Evolutionary conservation across 2,888 invertebrate genomes (phyloP), one percentile per base, ranked within the genome.

Genomic region (Cheilosia vulpina): DNA sequence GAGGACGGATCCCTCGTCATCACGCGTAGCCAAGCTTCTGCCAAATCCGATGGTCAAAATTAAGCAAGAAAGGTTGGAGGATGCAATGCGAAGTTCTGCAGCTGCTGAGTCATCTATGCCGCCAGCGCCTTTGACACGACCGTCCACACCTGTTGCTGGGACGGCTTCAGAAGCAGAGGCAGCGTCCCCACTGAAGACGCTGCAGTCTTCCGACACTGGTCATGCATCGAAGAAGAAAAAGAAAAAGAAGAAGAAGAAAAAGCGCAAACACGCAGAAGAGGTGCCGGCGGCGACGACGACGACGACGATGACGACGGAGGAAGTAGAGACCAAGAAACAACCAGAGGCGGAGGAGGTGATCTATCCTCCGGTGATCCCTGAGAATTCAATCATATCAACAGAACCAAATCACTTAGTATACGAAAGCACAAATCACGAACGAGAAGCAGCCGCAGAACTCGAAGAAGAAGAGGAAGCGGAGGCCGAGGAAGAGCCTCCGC

Each of bases 1-100:
- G 89, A 94, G 96, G 89, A 96, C 96, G 63, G 95, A 95, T 91
- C 90, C 91, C 58, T 88, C 91, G 45, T 89, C 91, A 58, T 90
- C 91, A 34, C 88, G 90, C 21, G 89, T 91, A 62, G 89, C 90
- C 13, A 92, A 92, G 87, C 89, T 88, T 88, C 84, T 90, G 89
- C 89, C 91, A 90, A 90, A 93, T 92, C 93, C 92, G 88, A 89
- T 92, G 89, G 90, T 92, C 89, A 91, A 90, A 88, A 92, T 92
- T 76, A 91, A 92, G 85, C 90, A 89, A 9, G 91, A 92, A 87
- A 87, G 84, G 38, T 71, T 89, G 83, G 17, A 88, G 7, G 68
- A 77, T 41, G 68, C 66, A 50, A 85, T 81, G 5, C 79, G 84
- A 60, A 75, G 65, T 45, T 34, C 69, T 13, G 13, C 38, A 38